Percentiles rank a stretch among this genome's conserved stretches.
These are phyloP conservation scores for Umimayanthus kanabou DNA, from an alignment of 92 coral and sea anemone species.

Conservation along the genomic window DNA sequence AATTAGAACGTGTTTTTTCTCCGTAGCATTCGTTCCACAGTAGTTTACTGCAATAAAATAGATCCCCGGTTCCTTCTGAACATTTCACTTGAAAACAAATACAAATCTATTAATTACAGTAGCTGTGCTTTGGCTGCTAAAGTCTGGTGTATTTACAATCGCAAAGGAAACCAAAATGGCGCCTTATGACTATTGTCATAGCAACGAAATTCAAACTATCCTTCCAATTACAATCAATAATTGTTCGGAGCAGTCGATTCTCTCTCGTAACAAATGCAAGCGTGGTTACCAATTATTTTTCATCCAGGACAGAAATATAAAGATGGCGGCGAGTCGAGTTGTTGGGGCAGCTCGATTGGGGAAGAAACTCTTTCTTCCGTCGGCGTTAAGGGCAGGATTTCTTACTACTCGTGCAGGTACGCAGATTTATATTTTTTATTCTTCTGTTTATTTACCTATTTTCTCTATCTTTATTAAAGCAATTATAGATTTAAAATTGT, in stretches of 20 bases:
- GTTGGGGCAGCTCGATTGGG: conserved; percentile 55
- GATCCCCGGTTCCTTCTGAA: neutral
- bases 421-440: neutral
- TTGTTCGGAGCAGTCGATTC: conserved; percentile 17
- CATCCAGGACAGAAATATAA: conserved; percentile 57
- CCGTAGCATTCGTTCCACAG: conserved; percentile 6
- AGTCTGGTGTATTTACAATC: conserved; percentile 29
- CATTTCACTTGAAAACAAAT: neutral
- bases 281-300: conserved; percentile 24
- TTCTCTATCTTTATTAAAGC: neutral
- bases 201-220: conserved; percentile 31
- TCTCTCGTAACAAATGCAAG: neutral
- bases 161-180: conserved; percentile 36
- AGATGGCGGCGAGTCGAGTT: conserved; percentile 86
- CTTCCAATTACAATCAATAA: conserved; percentile 5
- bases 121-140: neutral
- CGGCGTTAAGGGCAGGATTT: conserved; percentile 49
- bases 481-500: no score
- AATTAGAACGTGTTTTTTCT: conserved; percentile 15
- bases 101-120: neutral
- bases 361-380: conserved; percentile 50
- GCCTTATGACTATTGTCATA: conserved; percentile 22
- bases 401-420: conserved; percentile 61
- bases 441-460: neutral
- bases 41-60: neutral